phyloP scores from a whole-genome alignment of 1,140 invertebrate species.

The Periplaneta americana region DNA sequence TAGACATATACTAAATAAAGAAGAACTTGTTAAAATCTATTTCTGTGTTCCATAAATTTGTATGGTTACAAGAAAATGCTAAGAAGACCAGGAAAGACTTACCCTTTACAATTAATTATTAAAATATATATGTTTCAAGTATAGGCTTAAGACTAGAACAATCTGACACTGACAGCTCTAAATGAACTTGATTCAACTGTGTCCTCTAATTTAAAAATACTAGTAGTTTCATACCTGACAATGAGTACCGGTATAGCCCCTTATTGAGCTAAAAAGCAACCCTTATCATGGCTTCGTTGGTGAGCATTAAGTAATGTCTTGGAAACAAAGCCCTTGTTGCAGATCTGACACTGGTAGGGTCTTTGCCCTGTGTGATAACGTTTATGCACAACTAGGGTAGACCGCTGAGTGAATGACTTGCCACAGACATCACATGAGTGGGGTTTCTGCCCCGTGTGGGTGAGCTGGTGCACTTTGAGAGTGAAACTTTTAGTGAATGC shows the following conservation, averaged over 20 bases:
- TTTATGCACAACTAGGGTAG: constrained; percentile 66
- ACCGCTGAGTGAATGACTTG: constrained; percentile 73
- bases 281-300: constrained; percentile 1
- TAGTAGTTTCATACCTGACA: background rate
- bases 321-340: constrained; percentile 50
- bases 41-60: too few relatives aligned
- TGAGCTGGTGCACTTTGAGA: constrained; percentile 55
- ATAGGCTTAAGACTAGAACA: too few relatives aligned
- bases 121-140: too few relatives aligned
- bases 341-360: constrained; percentile 65
- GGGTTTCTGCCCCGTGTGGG: constrained; percentile 42
- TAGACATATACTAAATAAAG: too few relatives aligned
- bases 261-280: background rate
- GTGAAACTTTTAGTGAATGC: constrained; percentile 59
- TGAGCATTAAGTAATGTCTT: constrained; percentile 1
- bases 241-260: background rate
- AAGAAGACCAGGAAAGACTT: too few relatives aligned
- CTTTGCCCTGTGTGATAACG: constrained; percentile 71
- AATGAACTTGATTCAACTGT: too few relatives aligned
- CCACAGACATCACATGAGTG: constrained; percentile 53
- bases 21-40: too few relatives aligned
- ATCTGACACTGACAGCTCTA: too few relatives aligned
- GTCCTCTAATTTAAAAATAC: too few relatives aligned
- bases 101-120: too few relatives aligned
- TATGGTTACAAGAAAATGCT: too few relatives aligned